Base-by-base conservation (phyloP, 2,888 invertebrate genomes). In the Conchocele bisecta region DNA sequence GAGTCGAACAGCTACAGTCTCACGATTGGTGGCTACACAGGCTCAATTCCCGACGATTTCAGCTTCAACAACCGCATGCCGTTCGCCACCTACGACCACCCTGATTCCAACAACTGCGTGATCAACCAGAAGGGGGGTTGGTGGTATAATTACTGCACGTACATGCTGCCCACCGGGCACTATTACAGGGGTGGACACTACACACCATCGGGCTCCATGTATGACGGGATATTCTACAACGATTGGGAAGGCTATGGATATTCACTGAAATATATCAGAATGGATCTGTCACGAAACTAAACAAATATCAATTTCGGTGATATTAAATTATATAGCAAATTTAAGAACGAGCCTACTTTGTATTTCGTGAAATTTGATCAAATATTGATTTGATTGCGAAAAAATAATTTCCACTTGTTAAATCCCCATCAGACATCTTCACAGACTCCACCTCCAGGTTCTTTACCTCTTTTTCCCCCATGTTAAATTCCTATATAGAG, bases 131-230 rank as follows among this genome's bases (percentile, higher is more conserved):
- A 66, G n/a, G 83, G 78, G 1, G 89, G 87, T 1, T 88, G 88
- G 88, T 88, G 87, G 88, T 88, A 82, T 77, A 85, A 87, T 54
- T 80, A 83, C 72, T 88, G 88, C 56, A 58, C 84, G 26, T 75
- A 72, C 24, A 71, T 83, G 2, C 77, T 86, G 6, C 85, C 81
- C 11, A 89, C 83, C 33, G 88, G 88, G 6, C 42, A 70, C 13
- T 88, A 88, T 71, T 88, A 89, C 71, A 7, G 13, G 3, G 74
- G 80, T 0, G 86, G 88, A 2, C 68, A 41, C 22, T 87, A 88
- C 65, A 59, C 69, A 4, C 87, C 86, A 1, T 5, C 66, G 0
- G 73, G 77, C 0, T 53, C 61, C 0, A 83, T 57, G 67, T 87
- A 82, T 48, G 84, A 88, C 37, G 88, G 89, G 2, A 86, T 88